Base-by-base conservation (phyloP, 2,888 invertebrate species). In the Lymantria dispar region DNA sequence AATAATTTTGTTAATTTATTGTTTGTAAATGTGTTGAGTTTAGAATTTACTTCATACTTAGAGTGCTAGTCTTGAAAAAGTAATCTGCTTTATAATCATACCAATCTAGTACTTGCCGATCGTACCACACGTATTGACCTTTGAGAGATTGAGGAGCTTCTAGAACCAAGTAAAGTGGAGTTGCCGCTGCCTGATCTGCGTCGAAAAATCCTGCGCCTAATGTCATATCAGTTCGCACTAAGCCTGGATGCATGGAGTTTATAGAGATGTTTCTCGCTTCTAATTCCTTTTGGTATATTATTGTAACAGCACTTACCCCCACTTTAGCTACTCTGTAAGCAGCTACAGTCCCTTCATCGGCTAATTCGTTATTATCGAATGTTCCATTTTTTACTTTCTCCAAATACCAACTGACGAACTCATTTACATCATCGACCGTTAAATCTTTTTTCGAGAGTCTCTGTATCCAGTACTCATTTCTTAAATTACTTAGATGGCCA, bases 221-320 rank as follows among this genome's bases (percentile, higher is more conserved):
- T 0, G 94, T 93, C 96, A 97, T 95, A 67, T 96, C 95, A 0
- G 96, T 97, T 55, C 92, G 92, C 0, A 96, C 96, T 62, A 94
- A 93, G 0, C 96, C 96, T 7, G 96, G 96, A 76, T 95, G 94
- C 69, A 94, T 92, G 9, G 93, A 85, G 76, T 95, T 96, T 0
- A 87, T 76, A 0, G 63, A 62, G 36, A 96, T 92, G 52, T 94
- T 93, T 48, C 92, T 91, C 0, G 89, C 85, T n/a, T 76, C 76
- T n/a, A 95, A 87, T 37, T 91, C 81, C 38, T 85, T 83, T 65
- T 95, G 95, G 63, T 95, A 95, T 43, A 96, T 80, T 33, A 92
- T 81, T 0, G 95, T 93, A 46, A 96, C 70, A 0, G 95, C 95
- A 49, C 93, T 93, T 2, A 96, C 83, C 1, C 94, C 95, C 0